Evolutionary conservation across 2,888 invertebrate species (phyloP), one percentile per base, ranked within the genome.

Genomic region (Yponomeuta sedellus): DNA sequence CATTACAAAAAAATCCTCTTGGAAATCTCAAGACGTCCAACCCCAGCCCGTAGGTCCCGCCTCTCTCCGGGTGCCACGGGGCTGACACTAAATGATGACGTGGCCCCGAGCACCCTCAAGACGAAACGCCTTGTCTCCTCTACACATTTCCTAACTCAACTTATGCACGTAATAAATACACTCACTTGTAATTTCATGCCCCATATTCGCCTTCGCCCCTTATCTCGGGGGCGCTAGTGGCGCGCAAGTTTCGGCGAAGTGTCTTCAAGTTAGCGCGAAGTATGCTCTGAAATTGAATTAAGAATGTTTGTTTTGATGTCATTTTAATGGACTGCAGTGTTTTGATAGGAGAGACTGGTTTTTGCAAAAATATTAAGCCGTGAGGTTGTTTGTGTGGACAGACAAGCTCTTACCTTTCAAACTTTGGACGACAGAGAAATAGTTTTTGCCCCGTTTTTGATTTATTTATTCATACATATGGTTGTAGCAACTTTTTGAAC

Each of bases 21-120:
- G n/a, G 34, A 5, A 5, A 34, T 8, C 34, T 59, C 25, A 22
- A 22, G 20, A 22, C 11, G 10, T 25, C 59, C 12, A 22, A 59
- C 59, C 12, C 12, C 10, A 2, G 10, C 19, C 34, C 64, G 64
- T 64, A 58, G 56, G 39, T 64, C 64, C 19, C 57, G 16, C 57
- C 19, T 12, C 44, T 22, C 16, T 20, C 20, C 52, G 20, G 52
- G 62, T 19, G 62, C n/a, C 39, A 62, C 61, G 44, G 11, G n/a
- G 34, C 34, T 64, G 64, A 64, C 64, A 58, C 57, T 64, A 64
- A 64, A 64, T 64, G 64, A 64, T 64, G 64, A 64, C 28, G 64
- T 16, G 57, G 58, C 64, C 19, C 64, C 10, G 64, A 64, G 64
- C 64, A 22, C 25, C 44, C 64, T 64, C 64, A 64, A 64, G 64